Percentiles rank a stretch among this genome's conserved stretches.
Evolutionary conservation across 2,888 invertebrate genomes (phyloP).

Genomic region (Drosophila rellima): DNA sequence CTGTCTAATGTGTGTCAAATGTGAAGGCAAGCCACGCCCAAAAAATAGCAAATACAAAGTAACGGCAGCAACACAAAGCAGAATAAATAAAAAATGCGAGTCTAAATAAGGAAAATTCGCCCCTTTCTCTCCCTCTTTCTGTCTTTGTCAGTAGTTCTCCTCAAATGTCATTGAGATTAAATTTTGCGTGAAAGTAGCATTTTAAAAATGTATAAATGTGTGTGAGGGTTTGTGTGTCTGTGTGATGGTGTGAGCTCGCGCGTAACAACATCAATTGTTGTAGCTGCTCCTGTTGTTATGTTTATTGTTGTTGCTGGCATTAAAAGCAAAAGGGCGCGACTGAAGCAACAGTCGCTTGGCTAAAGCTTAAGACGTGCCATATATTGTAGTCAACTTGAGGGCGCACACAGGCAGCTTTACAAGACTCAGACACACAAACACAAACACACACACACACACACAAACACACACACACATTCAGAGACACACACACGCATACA

Average conservation of each 20-base stretch:
- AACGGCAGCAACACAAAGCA: slow-evolving; percentile 17
- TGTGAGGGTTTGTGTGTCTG: slow-evolving; percentile 6
- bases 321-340: slow-evolving; percentile 74
- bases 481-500: neutral
- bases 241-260: slow-evolving; percentile 69
- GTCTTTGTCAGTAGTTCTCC: slow-evolving; percentile 63
- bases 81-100: slow-evolving; percentile 19
- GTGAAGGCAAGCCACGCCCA: slow-evolving; percentile 30
- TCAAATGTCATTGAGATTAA: slow-evolving; percentile 81
- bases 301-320: slow-evolving; percentile 65
- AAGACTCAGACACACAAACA: slow-evolving; percentile 29
- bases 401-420: slow-evolving; percentile 45
- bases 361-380: slow-evolving; percentile 68
- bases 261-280: slow-evolving; percentile 66
- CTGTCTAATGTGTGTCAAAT: slow-evolving; percentile 61
- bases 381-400: slow-evolving; percentile 65
- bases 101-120: slow-evolving; percentile 3
- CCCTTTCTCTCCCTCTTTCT: slow-evolving; percentile 4
- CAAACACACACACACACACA: neutral
- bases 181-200: slow-evolving; percentile 82
- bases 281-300: slow-evolving; percentile 49
- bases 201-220: slow-evolving; percentile 67
- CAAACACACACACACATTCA: slow-evolving; percentile 18
- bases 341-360: slow-evolving; percentile 72
- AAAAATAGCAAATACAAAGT: slow-evolving; percentile 5